phyloP scores from a whole-genome alignment of 2,113 vertebrate genomes.

The Rana temporaria region DNA sequence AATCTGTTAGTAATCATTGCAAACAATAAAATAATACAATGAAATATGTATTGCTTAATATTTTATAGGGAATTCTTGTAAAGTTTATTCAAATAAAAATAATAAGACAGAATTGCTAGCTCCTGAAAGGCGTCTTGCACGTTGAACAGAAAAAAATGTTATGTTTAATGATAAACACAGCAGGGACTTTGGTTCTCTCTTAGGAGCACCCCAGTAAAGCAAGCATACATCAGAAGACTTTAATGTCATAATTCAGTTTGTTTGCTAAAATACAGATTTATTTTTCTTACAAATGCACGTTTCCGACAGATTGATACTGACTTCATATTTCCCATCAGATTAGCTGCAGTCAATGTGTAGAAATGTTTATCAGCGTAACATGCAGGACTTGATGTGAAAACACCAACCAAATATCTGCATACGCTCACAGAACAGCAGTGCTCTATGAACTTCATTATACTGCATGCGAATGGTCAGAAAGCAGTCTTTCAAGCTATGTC shows the following conservation, averaged over 20 bases:
- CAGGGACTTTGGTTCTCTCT: slow-evolving; percentile 28
- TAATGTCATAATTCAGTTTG: slow-evolving; percentile 17
- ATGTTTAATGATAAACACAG: slow-evolving; percentile 34
- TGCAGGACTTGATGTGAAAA: no score
- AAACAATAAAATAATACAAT: no score
- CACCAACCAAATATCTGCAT: no score
- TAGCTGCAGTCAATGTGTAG: not conserved
- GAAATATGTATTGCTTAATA: not conserved
- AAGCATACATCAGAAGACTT: slow-evolving; percentile 25
- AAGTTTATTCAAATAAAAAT: slow-evolving; percentile 26
- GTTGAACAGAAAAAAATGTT: slow-evolving; percentile 4
- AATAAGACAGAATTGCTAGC: slow-evolving; percentile 17
- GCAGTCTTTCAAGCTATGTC: no score
- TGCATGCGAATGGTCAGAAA: no score
- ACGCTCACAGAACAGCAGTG: no score
- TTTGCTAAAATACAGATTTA: slow-evolving; percentile 23
- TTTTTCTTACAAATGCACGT: not conserved
- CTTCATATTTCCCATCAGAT: not conserved
- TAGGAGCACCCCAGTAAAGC: slow-evolving; percentile 3
- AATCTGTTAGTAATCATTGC: no score
- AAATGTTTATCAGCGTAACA: no score
- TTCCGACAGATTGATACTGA: not conserved
- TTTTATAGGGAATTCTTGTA: not conserved
- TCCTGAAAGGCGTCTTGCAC: not conserved
- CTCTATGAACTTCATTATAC: no score